Conservation (phyloP, 2,797 vertebrate genomes). For the Myoxocephalus aenaeus region DNA sequence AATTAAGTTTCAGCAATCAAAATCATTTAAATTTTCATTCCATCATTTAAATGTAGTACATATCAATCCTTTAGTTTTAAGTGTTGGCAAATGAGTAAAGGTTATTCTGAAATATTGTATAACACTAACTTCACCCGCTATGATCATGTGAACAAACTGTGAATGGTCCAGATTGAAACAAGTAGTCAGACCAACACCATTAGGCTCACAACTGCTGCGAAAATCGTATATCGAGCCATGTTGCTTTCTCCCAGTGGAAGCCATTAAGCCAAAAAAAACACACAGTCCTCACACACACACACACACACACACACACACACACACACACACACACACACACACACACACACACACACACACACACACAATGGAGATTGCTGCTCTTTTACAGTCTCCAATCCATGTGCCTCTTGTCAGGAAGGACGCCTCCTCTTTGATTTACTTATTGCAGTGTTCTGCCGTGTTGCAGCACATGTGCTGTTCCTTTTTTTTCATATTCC, state of each 20-base stretch:
- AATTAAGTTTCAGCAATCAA: not conserved
- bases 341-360: constrained; percentile 1
- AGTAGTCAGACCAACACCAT: constrained; percentile 14
- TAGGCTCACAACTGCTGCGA: constrained; percentile 7
- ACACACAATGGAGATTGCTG: constrained; percentile 12
- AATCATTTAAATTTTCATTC: too few relatives aligned
- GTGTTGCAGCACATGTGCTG: constrained; percentile 37
- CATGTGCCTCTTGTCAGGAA: constrained; percentile 34
- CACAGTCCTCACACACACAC: constrained; percentile 11
- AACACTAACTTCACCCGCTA: not conserved
- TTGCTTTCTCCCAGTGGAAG: constrained; percentile 32
- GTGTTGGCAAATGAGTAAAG: not conserved
- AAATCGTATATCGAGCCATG: constrained; percentile 8
- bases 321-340: constrained; percentile 11
- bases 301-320: not conserved
- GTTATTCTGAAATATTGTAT: not conserved
- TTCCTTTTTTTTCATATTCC: constrained; percentile 26
- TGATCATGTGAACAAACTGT: not conserved
- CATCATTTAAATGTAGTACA: not conserved
- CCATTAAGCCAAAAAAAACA: constrained; percentile 23
- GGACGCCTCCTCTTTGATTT: constrained; percentile 48
- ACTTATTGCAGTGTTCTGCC: constrained; percentile 42
- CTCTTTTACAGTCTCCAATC: constrained; percentile 35
- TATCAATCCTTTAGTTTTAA: not conserved
- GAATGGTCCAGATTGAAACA: not conserved